Percentiles rank a stretch among this genome's conserved stretches.
These are phyloP conservation scores for Apodemia mormo DNA, from an alignment of 2,888 invertebrate genomes.

Conservation along the genomic window DNA sequence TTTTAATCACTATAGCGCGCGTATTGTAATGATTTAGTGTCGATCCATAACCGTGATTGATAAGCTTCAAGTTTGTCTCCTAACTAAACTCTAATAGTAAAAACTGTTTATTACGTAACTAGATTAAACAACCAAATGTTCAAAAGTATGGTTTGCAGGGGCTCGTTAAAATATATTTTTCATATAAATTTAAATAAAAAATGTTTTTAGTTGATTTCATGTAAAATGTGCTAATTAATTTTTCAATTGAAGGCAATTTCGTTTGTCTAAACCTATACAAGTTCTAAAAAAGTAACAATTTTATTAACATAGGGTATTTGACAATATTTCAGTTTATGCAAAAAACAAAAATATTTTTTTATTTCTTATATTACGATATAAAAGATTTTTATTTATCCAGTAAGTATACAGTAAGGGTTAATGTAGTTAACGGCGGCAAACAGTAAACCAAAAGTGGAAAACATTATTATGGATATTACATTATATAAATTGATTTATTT, in stretches of 20 bases:
- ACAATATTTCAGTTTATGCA: background rate
- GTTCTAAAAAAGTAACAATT: background rate
- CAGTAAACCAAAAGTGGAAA: background rate
- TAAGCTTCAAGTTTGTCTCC: background rate
- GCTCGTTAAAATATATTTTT: background rate
- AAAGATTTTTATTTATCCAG: background rate
- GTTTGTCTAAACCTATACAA: background rate
- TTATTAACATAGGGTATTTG: slow-evolving; percentile 9
- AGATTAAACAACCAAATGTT: background rate
- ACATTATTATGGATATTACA: background rate
- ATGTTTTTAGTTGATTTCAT: background rate
- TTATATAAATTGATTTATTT: background rate
- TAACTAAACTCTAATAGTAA: no score
- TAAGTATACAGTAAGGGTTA: no score
- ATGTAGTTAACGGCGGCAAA: no score
- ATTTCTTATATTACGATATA: background rate
- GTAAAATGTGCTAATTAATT: background rate
- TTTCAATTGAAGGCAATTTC: background rate
- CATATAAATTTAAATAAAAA: background rate
- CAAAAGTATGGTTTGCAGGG: background rate
- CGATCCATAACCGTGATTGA: background rate
- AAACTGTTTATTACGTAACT: no score
- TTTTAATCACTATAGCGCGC: background rate
- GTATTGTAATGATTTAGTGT: background rate
- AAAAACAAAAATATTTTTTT: background rate